Base-by-base conservation (phyloP, 2,113 vertebrate species). In the Sorex araneus region DNA sequence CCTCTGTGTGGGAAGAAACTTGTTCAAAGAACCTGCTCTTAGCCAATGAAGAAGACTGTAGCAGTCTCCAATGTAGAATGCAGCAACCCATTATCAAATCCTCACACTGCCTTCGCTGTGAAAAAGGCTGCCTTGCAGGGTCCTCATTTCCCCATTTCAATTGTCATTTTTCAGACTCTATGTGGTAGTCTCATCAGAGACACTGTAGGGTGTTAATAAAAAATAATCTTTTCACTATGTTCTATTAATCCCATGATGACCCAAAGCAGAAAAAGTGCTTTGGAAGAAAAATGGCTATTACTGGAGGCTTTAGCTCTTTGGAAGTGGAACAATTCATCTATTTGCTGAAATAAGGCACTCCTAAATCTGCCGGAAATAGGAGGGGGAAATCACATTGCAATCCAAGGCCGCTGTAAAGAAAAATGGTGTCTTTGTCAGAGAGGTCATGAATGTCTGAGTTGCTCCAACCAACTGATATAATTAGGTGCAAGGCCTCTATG, bases 181-280 rank as follows among this genome's bases (percentile, higher is more conserved):
- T 27, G 57, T 43, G 73, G 66, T 45, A 32, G 64, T 69, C 57
- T 81, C 81, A 69, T 87, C 64, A 78, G 74, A 92, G 64, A 81
- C 77, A 82, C 70, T 75, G 47, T 5, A 69, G 19, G 12, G 21
- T 92, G 27, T 50, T 75, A 81, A 75, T 91, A 86, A 87, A 94
- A 89, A 36, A 82, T 45, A 43, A 71, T 86, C 0, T 45, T 79
- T 64, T 81, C 84, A 84, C 30, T 70, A 54, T 94, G 40, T 94
- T 84, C 30, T 78, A 73, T 82, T 89, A 87, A 82, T 87, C 21
- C 21, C 25, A 30, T 84, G 19, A 82, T 87, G 71, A 86, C 28
- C 57, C 43, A 84, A 71, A 43, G 67, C 34, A 84, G 69, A 76
- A n/a, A 79, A 82, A 83, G 47, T 82, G 43, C 50, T 96, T 82